Conservation (phyloP, 2,797 vertebrate genomes). For the Stomatorhinus walkeri region DNA sequence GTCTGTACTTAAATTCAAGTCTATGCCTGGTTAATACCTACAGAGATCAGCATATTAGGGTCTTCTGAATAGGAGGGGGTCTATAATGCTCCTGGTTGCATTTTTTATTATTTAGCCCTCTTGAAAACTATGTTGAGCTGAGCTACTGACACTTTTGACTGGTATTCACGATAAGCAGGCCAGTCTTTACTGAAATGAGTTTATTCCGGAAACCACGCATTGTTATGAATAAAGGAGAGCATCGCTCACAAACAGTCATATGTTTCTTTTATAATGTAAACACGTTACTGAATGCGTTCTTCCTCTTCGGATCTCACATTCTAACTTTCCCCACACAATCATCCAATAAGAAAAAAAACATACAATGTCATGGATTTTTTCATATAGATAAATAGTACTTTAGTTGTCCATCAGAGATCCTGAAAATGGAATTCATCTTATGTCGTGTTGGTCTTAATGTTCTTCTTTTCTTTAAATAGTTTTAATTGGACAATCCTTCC, state of each 20-base stretch:
- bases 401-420: neutral
- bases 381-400: neutral
- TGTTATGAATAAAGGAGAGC: neutral
- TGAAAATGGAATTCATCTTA: neutral
- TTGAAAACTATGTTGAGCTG: neutral
- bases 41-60: neutral
- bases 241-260: neutral
- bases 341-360: neutral
- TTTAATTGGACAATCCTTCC: neutral
- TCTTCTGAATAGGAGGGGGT: neutral
- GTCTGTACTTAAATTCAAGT: neutral
- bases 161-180: neutral
- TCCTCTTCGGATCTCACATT: neutral
- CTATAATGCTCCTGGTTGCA: neutral
- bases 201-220: neutral
- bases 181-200: neutral
- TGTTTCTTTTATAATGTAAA: neutral
- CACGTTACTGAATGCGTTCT: neutral
- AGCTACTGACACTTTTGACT: neutral
- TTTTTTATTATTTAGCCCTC: neutral
- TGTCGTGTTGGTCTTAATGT: neutral
- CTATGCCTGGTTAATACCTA: neutral
- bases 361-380: neutral
- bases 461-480: neutral
- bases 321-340: neutral